A percentile compares a stretch with the other conserved stretches of the same genome.
These are phyloP conservation scores for Schizaphis graminum DNA, from an alignment of 2,888 invertebrate species.

Conservation along the genomic window DNA sequence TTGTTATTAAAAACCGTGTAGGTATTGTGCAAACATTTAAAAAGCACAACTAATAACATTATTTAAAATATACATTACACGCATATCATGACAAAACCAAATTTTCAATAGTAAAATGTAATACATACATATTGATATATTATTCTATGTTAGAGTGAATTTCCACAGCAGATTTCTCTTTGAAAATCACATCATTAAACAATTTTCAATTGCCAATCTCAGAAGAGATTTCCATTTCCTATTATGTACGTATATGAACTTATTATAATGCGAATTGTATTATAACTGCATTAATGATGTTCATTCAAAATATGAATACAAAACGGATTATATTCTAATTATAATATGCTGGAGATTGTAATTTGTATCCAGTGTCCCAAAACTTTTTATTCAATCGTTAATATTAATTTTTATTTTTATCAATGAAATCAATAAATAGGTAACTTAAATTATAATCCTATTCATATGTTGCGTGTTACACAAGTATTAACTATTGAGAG, in stretches of 20 bases:
- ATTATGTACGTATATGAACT: not conserved
- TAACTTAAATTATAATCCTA: not conserved
- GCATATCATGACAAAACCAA: conserved; percentile 22
- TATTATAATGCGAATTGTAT: conserved; percentile 13
- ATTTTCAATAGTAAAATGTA: conserved; percentile 7
- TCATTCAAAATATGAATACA: conserved; percentile 20
- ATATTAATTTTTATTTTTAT: conserved; percentile 7
- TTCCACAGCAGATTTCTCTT: conserved; percentile 47
- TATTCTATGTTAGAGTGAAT: not conserved
- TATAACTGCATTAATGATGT: not conserved
- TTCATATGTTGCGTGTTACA: not conserved
- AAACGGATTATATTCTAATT: conserved; percentile 31
- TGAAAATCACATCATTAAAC: conserved; percentile 43
- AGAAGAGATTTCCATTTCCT: conserved; percentile 7
- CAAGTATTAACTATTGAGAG: not conserved
- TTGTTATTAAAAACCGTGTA: not conserved
- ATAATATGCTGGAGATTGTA: not conserved
- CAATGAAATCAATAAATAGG: not conserved
- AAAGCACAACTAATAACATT: not conserved
- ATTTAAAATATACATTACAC: not conserved
- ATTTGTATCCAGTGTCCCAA: not conserved
- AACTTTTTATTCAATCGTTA: conserved; percentile 7
- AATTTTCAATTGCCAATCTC: conserved; percentile 42
- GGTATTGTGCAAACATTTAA: not conserved
- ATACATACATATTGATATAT: not conserved